A percentile compares a stretch with the other conserved stretches of the same genome.
Evolutionary conservation across 2,888 invertebrate species (phyloP).

Genomic region (Lymantria monacha): DNA sequence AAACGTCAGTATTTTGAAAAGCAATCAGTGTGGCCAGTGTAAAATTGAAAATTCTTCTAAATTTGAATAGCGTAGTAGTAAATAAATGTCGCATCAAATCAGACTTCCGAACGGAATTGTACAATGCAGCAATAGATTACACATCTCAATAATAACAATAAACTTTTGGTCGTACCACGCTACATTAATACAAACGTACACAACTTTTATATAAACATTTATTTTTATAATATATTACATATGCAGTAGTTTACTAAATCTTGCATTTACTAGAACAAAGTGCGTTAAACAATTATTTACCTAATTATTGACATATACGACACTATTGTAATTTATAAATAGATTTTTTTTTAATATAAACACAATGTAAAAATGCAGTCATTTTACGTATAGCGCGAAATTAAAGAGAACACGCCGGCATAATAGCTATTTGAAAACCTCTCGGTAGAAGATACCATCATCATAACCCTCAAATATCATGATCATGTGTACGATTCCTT

Average conservation of each 20-base stretch:
- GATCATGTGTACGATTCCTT: no score
- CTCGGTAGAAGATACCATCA: constrained; percentile 1
- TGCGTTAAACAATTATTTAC: constrained; percentile 52
- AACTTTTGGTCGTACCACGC: constrained; percentile 63
- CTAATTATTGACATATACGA: constrained; percentile 24
- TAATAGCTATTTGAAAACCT: neutral
- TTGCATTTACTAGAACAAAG: constrained; percentile 52
- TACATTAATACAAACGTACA: constrained; percentile 62
- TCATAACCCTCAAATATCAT: neutral
- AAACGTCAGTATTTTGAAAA: constrained; percentile 22
- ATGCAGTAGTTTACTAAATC: constrained; percentile 42
- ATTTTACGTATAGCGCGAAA: constrained; percentile 40
- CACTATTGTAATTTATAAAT: constrained; percentile 18
- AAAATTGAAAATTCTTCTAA: constrained; percentile 30
- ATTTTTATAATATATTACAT: constrained; percentile 44
- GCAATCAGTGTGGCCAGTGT: constrained; percentile 35
- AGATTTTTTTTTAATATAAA: constrained; percentile 12
- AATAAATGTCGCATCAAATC: constrained; percentile 46
- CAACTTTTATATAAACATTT: constrained; percentile 65
- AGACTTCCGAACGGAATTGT: constrained; percentile 42
- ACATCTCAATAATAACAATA: constrained; percentile 42
- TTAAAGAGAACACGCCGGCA: constrained; percentile 18
- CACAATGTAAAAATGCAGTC: constrained; percentile 51
- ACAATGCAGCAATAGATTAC: neutral
- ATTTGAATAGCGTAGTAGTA: constrained; percentile 23